These are phyloP conservation scores for Paedocypris sp. DNA, from an alignment of 2,113 vertebrate genomes.

Conservation along the genomic window DNA sequence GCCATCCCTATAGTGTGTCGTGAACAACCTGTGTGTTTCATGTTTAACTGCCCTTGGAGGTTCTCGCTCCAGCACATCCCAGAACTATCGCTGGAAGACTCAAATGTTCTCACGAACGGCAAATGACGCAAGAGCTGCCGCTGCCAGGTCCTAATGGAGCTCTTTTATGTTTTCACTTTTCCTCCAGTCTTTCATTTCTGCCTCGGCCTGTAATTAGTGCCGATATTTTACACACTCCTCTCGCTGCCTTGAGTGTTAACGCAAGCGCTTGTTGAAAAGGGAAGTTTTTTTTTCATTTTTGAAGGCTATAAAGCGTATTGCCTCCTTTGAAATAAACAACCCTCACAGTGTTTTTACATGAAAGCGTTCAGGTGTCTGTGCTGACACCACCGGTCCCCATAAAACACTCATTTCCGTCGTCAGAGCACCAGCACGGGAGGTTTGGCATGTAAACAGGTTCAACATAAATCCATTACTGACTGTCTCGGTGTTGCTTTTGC, in stretches of 20 bases:
- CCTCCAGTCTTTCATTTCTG: conserved; percentile 48
- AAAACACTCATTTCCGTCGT: conserved; percentile 43
- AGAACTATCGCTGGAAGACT: conserved; percentile 47
- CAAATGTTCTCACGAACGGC: conserved; percentile 50
- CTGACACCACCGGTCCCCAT: conserved; percentile 34
- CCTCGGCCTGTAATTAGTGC: conserved; percentile 38
- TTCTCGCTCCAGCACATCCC: conserved; percentile 51
- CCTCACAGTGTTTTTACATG: conserved; percentile 29
- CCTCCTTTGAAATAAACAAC: conserved; percentile 47
- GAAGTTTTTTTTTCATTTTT: conserved; percentile 3
- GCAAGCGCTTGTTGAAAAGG: conserved; percentile 38
- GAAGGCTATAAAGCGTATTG: conserved; percentile 42
- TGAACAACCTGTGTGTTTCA: conserved; percentile 31
- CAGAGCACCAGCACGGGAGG: conserved; percentile 39
- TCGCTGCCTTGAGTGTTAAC: conserved; percentile 37
- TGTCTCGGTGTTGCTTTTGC: conserved; percentile 8
- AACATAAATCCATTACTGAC: conserved; percentile 31
- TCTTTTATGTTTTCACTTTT: conserved; percentile 53
- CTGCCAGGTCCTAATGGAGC: conserved; percentile 55
- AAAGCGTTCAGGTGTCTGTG: conserved; percentile 41
- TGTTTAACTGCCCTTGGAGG: conserved; percentile 4
- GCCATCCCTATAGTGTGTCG: conserved; percentile 28
- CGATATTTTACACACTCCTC: conserved; percentile 33
- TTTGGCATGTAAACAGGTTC: conserved; percentile 33
- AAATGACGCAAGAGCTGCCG: conserved; percentile 51